Base-by-base conservation (phyloP, 2,888 invertebrate genomes). In the Zygaena filipendulae region DNA sequence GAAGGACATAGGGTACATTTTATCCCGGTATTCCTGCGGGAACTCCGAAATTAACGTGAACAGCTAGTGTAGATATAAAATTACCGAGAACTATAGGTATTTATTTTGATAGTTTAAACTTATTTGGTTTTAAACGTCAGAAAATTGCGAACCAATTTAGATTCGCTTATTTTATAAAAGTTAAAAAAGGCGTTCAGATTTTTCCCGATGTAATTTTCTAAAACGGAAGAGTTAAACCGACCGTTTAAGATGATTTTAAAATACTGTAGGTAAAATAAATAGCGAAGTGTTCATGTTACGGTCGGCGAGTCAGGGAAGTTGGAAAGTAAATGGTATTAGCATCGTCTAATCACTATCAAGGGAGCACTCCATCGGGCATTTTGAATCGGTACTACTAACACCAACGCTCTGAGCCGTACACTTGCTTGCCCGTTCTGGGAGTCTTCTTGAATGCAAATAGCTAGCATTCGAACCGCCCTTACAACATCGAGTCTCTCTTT, bases 271-370 rank as follows among this genome's bases (percentile, higher is more conserved):
- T n/a, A n/a, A 64, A 68, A 69, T 69, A 69, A 72, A 72, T 67
- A 67, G 61, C 53, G 44, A 53, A 63, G n/a, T 56, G 60, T 64
- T 69, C 64, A 48, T 50, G 63, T 68, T 67, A 69, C 71, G 71
- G 68, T 61, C 59, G 66, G 67, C 61, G 64, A 70, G 64, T 61
- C 66, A 66, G 64, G 62, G 59, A 75, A 71, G 71, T 71, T 67
- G 58, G 66, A 71, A 74, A 72, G 72, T 75, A 74, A 75, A 75
- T 69, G 75, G 68, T 74, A 79, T 77, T 75, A 75, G 71, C 71
- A 70, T 67, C 64, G 70, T 66, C 66, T 77, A 77, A 79, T 79
- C 72, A 72, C 77, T 67, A 60, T 58, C 77, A 55, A 50, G 77
- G 77, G 75, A 51, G 49, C 44, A 21, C 8, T 26, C 14, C 16